Conservation (phyloP, 92 coral and sea anemone species). For the Paramuricea clavata region DNA sequence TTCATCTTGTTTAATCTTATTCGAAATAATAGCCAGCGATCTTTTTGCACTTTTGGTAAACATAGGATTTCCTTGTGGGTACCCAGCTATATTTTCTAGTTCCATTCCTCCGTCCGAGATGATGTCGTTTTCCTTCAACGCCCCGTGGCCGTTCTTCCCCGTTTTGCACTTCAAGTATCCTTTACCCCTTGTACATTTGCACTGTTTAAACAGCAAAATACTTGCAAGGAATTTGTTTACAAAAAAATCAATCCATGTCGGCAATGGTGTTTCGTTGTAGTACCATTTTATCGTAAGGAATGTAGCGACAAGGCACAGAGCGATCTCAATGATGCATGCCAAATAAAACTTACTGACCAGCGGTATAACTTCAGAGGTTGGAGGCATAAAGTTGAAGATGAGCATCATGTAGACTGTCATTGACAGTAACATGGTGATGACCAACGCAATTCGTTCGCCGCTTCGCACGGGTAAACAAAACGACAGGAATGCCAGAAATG, state of each 20-base stretch:
- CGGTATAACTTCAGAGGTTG: constrained; percentile 73
- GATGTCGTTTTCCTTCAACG: neutral
- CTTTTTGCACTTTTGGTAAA: neutral
- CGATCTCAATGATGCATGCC: constrained; percentile 82
- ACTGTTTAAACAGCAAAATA: constrained; percentile 40
- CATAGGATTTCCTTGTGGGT: neutral
- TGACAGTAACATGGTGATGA: constrained; percentile 69
- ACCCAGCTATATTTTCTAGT: neutral
- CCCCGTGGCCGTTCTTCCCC: neutral
- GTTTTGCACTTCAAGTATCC: neutral
- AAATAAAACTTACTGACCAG: constrained; percentile 87
- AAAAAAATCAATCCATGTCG: constrained; percentile 25
- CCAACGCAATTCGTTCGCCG: constrained; percentile 72
- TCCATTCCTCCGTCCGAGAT: neutral
- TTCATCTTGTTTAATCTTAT: constrained; percentile 37
- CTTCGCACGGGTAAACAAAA: constrained; percentile 74
- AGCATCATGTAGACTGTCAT: constrained; percentile 71
- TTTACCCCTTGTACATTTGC: neutral
- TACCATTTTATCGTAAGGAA: constrained; percentile 80
- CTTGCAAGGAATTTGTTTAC: constrained; percentile 66
- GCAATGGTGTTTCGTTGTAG: constrained; percentile 71
- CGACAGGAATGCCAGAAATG: constrained; percentile 58
- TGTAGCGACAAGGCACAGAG: constrained; percentile 88
- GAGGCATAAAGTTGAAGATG: constrained; percentile 75
- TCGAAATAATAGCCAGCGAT: constrained; percentile 24